Base-by-base conservation (phyloP, 2,888 invertebrate species). In the Drosophila macrospina region DNA sequence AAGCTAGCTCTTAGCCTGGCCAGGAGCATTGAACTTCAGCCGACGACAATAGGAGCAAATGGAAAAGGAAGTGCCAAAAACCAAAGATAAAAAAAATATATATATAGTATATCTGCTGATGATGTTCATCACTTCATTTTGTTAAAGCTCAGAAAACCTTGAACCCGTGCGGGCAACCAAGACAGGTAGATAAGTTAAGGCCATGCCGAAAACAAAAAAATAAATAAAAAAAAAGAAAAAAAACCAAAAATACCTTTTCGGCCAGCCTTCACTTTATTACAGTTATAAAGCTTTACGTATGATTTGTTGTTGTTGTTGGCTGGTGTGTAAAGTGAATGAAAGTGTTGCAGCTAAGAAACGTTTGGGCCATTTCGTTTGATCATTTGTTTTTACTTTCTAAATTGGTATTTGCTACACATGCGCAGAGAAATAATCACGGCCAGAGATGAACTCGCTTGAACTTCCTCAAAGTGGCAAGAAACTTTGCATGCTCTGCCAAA, bases 321-420 rank as follows among this genome's bases (percentile, higher is more conserved):
- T 15, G 24, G 39, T 67, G 47, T 60, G 52, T 74, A 78, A 69
- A 72, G 61, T 79, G 78, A 85, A 88, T 88, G 88, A 85, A 85
- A 85, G 85, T 86, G 82, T 71, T 86, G 79, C 76, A 78, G 68
- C 47, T 30, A 32, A 69, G 45, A 65, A 77, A 66, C 70, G 60
- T 69, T 68, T 74, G 63, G 48, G 65, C 82, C 65, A 81, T 80
- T 80, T 72, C 56, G 76, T 51, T 65, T 60, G 75, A 87, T 87
- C 86, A 88, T 88, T 80, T 86, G 88, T 69, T 86, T 86, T 86
- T 86, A 88, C 85, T 86, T 86, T 86, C 85, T 88, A 88, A 86
- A 86, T 88, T 86, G 86, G 86, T 78, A 88, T 86, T 76, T 86
- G 82, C 82, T 81, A 84, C 71, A 82, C 78, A 86, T 78, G 78